Evolutionary conservation across 2,888 invertebrate genomes (phyloP).

Genomic region (Lithophane semibrunnea): DNA sequence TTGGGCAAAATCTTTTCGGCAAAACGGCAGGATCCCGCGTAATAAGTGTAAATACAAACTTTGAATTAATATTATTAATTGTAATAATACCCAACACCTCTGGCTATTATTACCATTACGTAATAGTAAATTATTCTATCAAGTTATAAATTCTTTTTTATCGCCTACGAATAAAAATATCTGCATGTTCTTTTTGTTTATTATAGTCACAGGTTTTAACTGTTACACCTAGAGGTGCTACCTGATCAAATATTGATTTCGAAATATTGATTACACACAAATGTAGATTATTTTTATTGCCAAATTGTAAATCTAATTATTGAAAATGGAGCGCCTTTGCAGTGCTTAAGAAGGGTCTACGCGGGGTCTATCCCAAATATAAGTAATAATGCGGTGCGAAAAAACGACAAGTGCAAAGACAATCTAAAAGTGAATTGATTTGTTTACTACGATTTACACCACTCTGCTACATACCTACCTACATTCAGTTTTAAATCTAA

Average conservation of each 20-base stretch:
- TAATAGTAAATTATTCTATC: slow-evolving; percentile 35
- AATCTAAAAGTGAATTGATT: too few relatives aligned
- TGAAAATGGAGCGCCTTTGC: neutral
- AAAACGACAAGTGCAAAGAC: neutral
- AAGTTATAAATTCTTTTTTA: slow-evolving; percentile 39
- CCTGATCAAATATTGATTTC: neutral
- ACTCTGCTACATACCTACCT: neutral
- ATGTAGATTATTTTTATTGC: neutral
- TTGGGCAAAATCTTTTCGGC: too few relatives aligned
- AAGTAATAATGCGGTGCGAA: too few relatives aligned
- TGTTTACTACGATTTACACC: neutral
- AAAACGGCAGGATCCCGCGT: too few relatives aligned
- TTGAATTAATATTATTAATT: slow-evolving; percentile 21
- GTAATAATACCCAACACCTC: slow-evolving; percentile 30
- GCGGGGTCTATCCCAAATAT: neutral
- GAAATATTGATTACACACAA: neutral
- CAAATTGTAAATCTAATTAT: neutral
- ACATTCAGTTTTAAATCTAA: neutral
- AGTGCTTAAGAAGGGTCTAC: neutral
- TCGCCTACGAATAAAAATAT: slow-evolving; percentile 36
- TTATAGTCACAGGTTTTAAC: slow-evolving; percentile 12
- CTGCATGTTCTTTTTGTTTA: slow-evolving; percentile 38
- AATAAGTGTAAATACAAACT: slow-evolving; percentile 10
- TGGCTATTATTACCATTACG: slow-evolving; percentile 28
- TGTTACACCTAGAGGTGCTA: slow-evolving; percentile 1